Evolutionary conservation across 1,140 invertebrate species (phyloP).

Genomic region (Drosophila neocordata): DNA sequence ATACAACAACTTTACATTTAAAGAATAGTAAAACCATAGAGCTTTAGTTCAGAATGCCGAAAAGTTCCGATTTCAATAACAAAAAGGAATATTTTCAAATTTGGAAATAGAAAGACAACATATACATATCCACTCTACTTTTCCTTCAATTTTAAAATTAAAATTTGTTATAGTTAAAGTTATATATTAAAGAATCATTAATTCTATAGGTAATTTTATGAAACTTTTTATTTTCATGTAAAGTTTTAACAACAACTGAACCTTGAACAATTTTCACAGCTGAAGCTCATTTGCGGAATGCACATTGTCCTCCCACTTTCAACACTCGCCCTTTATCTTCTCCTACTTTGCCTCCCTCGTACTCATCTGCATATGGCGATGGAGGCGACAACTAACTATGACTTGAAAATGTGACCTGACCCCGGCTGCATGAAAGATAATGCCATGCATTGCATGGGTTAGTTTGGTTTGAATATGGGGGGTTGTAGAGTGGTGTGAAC

Average conservation of each 20-base stretch:
- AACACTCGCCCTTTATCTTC: not conserved
- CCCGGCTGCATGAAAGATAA: constrained; percentile 30
- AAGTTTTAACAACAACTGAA: constrained; percentile 1
- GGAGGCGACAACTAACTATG: constrained; percentile 37
- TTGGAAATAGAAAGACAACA: too few relatives aligned
- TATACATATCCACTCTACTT: too few relatives aligned
- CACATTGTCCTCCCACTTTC: not conserved
- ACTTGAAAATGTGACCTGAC: constrained; percentile 56
- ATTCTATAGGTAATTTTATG: constrained; percentile 16
- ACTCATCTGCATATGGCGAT: constrained; percentile 42
- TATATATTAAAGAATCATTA: not conserved
- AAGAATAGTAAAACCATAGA: too few relatives aligned
- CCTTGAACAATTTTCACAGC: not conserved
- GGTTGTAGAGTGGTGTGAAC: too few relatives aligned
- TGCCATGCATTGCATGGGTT: constrained; percentile 2
- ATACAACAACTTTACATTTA: too few relatives aligned
- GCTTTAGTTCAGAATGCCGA: too few relatives aligned
- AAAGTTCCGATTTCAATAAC: too few relatives aligned
- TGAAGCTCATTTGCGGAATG: constrained; percentile 1
- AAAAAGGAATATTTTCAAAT: too few relatives aligned
- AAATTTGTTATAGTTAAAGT: too few relatives aligned
- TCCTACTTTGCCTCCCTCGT: not conserved
- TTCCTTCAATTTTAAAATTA: too few relatives aligned
- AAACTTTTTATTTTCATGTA: not conserved
- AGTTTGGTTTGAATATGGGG: not conserved